These are phyloP conservation scores for Muraenolepis orangiensis DNA, from an alignment of 2,797 vertebrate species.

Conservation along the genomic window DNA sequence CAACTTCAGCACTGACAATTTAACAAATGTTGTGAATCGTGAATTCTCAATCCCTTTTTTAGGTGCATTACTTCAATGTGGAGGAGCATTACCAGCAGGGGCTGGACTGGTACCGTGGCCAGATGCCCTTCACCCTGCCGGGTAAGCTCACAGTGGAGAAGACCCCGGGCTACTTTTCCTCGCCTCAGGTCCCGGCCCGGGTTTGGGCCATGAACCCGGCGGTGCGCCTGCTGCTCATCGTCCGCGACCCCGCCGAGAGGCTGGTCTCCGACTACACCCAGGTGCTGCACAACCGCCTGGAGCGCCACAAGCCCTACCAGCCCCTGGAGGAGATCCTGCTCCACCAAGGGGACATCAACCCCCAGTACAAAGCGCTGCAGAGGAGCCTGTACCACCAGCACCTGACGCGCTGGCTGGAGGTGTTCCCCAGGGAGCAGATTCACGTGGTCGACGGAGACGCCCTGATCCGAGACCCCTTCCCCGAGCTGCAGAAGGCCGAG, in stretches of 20 bases:
- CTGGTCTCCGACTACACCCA: constrained; percentile 84
- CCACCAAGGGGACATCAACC: constrained; percentile 64
- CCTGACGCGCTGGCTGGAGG: constrained; percentile 72
- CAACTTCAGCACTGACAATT: neutral
- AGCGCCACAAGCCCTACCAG: constrained; percentile 75
- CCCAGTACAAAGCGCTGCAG: constrained; percentile 76
- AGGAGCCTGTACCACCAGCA: constrained; percentile 80
- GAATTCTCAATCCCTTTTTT: constrained; percentile 3
- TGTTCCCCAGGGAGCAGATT: constrained; percentile 76
- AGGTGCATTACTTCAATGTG: constrained; percentile 81
- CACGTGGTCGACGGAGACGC: constrained; percentile 80
- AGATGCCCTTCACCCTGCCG: constrained; percentile 74
- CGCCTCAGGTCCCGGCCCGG: constrained; percentile 66
- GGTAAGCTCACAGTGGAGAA: constrained; percentile 80
- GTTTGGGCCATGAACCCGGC: constrained; percentile 71
- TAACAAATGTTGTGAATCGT: neutral
- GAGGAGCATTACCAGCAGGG: constrained; percentile 78
- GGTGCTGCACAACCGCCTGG: constrained; percentile 78
- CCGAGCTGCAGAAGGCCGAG: constrained; percentile 76
- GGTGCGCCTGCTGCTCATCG: constrained; percentile 74
- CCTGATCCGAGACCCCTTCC: constrained; percentile 76
- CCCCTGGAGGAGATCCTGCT: constrained; percentile 74
- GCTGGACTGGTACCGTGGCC: constrained; percentile 76
- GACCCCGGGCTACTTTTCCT: constrained; percentile 80
- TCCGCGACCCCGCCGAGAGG: constrained; percentile 78